Conservation (phyloP, 2,797 vertebrate genomes). For the Chiroxiphia lanceolata region DNA sequence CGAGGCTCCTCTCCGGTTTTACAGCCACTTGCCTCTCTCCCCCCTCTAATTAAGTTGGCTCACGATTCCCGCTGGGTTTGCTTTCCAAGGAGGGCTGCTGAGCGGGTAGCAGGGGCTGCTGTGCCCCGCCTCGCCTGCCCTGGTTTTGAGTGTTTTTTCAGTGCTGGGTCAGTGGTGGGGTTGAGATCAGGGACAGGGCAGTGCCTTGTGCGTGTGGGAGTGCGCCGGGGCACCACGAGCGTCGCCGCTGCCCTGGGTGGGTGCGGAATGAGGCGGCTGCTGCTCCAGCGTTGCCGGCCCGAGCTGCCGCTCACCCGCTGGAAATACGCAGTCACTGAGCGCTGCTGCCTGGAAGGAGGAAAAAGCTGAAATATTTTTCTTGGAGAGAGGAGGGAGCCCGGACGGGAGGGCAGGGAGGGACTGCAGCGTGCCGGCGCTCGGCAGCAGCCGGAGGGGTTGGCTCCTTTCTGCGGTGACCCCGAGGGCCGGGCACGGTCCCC, state of each 20-base stretch:
- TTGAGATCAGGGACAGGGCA: background rate
- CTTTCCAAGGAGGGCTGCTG: background rate
- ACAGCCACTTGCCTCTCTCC: background rate
- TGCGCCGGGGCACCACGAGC: fast-evolving
- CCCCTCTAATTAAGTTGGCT: background rate
- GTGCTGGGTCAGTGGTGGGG: background rate
- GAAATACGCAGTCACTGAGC: background rate
- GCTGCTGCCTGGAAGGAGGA: slow-evolving; percentile 35
- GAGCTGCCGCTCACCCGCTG: background rate
- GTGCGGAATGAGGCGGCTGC: background rate
- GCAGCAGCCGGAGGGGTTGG: background rate
- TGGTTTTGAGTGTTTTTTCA: background rate
- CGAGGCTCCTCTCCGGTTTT: background rate
- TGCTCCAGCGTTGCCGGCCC: background rate
- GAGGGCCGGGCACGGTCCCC: background rate
- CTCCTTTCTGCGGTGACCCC: background rate
- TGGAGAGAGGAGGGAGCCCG: slow-evolving; percentile 18
- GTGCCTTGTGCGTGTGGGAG: fast-evolving
- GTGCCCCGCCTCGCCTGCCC: fast-evolving
- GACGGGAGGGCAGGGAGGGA: background rate
- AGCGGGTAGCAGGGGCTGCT: background rate
- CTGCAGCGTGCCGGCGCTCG: fast-evolving
- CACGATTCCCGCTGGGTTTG: background rate
- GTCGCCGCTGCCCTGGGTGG: fast-evolving
- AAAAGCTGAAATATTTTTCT: slow-evolving; percentile 40